Base-by-base conservation (phyloP, 1,140 invertebrate genomes). In the Teleogryllus occipitalis region DNA sequence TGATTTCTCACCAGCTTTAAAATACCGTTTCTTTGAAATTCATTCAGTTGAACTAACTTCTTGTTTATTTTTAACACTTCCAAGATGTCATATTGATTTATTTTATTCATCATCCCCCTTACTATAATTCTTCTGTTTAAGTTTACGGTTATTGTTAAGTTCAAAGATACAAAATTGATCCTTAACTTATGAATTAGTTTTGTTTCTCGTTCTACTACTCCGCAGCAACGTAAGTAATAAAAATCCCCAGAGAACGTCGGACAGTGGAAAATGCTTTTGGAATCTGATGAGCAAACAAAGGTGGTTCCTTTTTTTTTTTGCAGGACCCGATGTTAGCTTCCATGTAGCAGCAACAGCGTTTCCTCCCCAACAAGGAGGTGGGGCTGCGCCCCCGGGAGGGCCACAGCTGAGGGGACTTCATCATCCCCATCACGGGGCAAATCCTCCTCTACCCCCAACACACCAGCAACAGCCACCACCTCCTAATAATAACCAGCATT, bases 281-380 rank as follows among this genome's bases (percentile, higher is more conserved):
- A 39, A 39, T 39, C 27, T 39, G 27, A 39, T 39, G 27, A 5
- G 27, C 27, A 1, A 39, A 39, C 27, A 1, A 39, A 39, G 27
- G 27, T 39, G 27, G 27, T 39, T 39, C 27, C 7, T 12, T 76
- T 22, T 80, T 80, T 18, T 12, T 76, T 22, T 80, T 80, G 12
- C 79, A 80, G 79, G 79, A 47, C 47, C 79, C 18, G 79, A 80
- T 8, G 78, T 78, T 22, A 54, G 79, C 79, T 80, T 80, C 73
- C 79, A 80, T 80, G 75, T 80, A 46, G 27, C 79, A 47, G 27
- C 14, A 47, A 47, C 75, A 54, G 22, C 21, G 8, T 77, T 73
- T 49, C 75, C 75, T 49, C 79, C 75, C 39, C 79, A 80, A 47
- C 79, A 80, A 77, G 79, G 79, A 65, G 79, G 79, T 54, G 75